Conservation (phyloP, 2,113 vertebrate genomes). For the Spheniscus mendiculus region DNA sequence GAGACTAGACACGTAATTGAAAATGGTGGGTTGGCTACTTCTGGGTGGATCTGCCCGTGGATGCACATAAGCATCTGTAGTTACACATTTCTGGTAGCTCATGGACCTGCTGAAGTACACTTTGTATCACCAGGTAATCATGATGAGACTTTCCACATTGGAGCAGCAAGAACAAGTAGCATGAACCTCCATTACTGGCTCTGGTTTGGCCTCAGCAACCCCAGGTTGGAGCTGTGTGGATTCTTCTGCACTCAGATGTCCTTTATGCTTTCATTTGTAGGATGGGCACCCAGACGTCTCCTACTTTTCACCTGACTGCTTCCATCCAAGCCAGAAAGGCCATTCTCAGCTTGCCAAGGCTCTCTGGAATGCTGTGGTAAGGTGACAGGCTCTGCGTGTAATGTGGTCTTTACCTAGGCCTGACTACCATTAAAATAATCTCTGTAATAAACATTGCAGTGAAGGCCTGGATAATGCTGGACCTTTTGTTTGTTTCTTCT, state of each 20-base stretch:
- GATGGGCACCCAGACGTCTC: constrained; percentile 82
- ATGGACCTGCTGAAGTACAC: neutral
- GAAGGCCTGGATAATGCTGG: neutral
- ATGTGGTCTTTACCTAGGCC: neutral
- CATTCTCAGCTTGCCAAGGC: constrained; percentile 85
- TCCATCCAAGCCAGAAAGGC: constrained; percentile 87
- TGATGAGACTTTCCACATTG: neutral
- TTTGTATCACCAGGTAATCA: neutral
- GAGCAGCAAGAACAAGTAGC: neutral
- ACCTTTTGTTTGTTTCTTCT: neutral
- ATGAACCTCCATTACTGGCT: neutral
- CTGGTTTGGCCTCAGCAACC: neutral
- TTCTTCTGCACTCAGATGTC: neutral
- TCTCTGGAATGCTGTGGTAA: constrained; percentile 92
- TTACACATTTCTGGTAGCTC: neutral
- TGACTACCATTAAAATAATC: neutral
- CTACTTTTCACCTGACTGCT: constrained; percentile 89
- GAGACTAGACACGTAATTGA: rapidly evolving
- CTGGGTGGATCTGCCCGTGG: neutral
- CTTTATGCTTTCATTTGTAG: constrained; percentile 61
- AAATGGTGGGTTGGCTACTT: neutral
- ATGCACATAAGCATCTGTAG: neutral
- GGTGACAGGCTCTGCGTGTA: neutral
- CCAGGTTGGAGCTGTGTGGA: neutral
- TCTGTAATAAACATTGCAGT: neutral